These are phyloP conservation scores for Anastrepha ludens DNA, from an alignment of 1,140 invertebrate species.

Conservation along the genomic window DNA sequence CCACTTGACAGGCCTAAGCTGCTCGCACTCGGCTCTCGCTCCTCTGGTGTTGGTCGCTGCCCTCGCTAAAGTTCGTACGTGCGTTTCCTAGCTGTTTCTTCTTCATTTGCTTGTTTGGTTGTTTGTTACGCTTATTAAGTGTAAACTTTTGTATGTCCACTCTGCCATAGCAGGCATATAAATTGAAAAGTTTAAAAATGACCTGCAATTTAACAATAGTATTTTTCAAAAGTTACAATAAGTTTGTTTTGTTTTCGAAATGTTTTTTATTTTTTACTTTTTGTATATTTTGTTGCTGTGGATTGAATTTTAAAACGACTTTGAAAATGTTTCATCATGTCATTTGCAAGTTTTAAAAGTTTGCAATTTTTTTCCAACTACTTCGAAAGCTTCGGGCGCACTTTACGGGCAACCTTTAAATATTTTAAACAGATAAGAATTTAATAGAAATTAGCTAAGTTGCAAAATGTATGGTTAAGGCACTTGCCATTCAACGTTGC, in stretches of 20 bases:
- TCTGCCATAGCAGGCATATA: neutral
- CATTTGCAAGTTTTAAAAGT: constrained; percentile 25
- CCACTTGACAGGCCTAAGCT: constrained; percentile 10
- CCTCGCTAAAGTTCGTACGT: neutral
- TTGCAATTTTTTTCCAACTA: neutral
- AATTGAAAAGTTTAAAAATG: constrained; percentile 42
- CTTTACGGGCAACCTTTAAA: neutral
- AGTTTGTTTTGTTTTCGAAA: neutral
- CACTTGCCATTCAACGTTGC: no score
- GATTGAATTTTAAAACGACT: neutral
- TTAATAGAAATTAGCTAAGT: neutral
- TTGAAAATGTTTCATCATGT: constrained; percentile 17
- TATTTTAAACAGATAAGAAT: neutral
- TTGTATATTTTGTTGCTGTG: neutral
- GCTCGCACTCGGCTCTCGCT: neutral
- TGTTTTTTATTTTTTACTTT: neutral
- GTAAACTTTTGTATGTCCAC: constrained; percentile 33
- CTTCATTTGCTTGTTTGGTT: neutral
- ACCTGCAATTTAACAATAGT: neutral
- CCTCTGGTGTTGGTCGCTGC: neutral
- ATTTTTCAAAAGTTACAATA: neutral
- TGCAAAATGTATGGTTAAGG: no score
- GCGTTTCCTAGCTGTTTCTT: neutral
- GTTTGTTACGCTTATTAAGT: constrained; percentile 17
- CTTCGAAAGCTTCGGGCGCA: neutral